These are phyloP conservation scores for Napeogenes sylphis DNA, from an alignment of 2,888 invertebrate species.

Conservation along the genomic window DNA sequence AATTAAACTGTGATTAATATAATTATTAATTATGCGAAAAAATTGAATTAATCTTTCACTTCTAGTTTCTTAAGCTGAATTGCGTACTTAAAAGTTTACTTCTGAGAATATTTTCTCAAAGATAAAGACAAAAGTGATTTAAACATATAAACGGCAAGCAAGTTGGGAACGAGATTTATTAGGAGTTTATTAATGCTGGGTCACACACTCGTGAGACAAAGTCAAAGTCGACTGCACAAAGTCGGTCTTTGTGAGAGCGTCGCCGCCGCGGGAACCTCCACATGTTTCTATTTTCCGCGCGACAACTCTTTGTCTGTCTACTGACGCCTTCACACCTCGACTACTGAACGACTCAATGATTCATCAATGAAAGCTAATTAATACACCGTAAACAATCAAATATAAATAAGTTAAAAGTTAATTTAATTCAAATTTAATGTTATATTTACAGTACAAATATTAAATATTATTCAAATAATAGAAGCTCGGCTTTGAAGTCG, in stretches of 20 bases:
- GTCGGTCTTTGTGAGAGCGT: conserved; percentile 65
- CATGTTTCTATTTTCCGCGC: conserved; percentile 48
- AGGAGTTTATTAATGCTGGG: conserved; percentile 70
- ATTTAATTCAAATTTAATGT: background rate
- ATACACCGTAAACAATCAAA: background rate
- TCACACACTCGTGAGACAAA: conserved; percentile 57
- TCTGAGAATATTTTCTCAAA: background rate
- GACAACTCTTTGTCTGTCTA: conserved; percentile 69
- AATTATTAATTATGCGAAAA: conserved; percentile 75
- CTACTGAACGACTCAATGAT: conserved; percentile 15
- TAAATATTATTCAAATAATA: conserved; percentile 35
- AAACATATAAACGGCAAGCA: conserved; percentile 11
- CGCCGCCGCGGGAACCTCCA: conserved; percentile 40
- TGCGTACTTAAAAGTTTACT: background rate
- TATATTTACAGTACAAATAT: conserved; percentile 26
- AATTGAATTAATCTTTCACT: conserved; percentile 53
- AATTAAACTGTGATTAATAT: conserved; percentile 77
- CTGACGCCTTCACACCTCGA: conserved; percentile 48
- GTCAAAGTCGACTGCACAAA: conserved; percentile 70
- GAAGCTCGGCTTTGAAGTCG: conserved; percentile 35
- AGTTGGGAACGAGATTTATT: conserved; percentile 45
- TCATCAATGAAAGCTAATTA: conserved; percentile 7
- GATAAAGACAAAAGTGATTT: background rate
- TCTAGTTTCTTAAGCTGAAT: conserved; percentile 18
- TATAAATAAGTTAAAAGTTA: background rate